These are phyloP conservation scores for Halcyon senegalensis DNA, from an alignment of 2,113 vertebrate genomes.

Conservation along the genomic window DNA sequence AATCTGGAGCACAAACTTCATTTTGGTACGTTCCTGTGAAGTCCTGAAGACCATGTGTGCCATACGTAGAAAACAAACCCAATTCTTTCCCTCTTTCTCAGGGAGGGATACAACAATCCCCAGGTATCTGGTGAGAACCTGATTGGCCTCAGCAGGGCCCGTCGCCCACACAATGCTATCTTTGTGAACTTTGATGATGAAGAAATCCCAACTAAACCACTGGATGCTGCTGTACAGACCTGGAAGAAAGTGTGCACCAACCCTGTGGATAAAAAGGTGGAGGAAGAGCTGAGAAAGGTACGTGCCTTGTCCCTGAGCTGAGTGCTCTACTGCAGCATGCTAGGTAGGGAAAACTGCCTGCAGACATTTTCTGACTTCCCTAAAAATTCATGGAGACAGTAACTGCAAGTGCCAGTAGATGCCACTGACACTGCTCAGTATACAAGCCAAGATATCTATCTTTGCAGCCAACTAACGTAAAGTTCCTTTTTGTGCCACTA, in stretches of 20 bases:
- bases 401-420: not conserved
- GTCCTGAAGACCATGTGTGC: not conserved
- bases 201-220: slow-evolving; percentile 72
- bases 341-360: not conserved
- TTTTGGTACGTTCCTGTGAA: accelerated
- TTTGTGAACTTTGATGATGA: slow-evolving; percentile 89
- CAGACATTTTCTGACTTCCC: not conserved
- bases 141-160: slow-evolving; percentile 86
- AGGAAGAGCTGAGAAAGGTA: slow-evolving; percentile 84
- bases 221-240: slow-evolving; percentile 85
- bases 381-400: not conserved
- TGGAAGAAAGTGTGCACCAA: slow-evolving; percentile 85
- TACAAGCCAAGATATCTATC: not conserved
- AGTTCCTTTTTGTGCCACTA: not conserved
- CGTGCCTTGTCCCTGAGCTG: not conserved
- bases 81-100: not conserved
- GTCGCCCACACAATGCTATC: slow-evolving; percentile 86
- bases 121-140: slow-evolving; percentile 81
- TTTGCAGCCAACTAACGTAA: not conserved
- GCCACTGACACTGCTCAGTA: not conserved
- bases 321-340: not conserved
- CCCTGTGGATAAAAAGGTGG: slow-evolving; percentile 76
- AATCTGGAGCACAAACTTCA: not conserved
- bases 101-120: slow-evolving; percentile 79
- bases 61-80: not conserved